Evolutionary conservation across 2,888 invertebrate genomes (phyloP).

Genomic region (Macrosoma leucophasiata): DNA sequence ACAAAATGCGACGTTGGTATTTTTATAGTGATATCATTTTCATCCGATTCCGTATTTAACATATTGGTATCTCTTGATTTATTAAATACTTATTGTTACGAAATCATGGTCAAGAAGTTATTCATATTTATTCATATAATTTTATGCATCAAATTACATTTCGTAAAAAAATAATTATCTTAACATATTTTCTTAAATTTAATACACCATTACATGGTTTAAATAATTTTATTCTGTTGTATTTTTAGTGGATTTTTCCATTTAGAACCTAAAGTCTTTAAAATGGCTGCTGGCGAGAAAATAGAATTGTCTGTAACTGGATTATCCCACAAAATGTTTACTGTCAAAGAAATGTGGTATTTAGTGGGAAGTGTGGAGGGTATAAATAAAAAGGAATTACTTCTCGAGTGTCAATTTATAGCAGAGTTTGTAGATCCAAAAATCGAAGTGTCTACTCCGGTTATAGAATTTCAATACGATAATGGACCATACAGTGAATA

Average conservation of each 20-base stretch:
- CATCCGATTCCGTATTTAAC: no score
- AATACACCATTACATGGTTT: no score
- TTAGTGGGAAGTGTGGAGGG: constrained; percentile 73
- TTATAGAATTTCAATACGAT: constrained; percentile 69
- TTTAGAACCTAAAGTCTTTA: constrained; percentile 60
- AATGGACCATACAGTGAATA: constrained; percentile 58
- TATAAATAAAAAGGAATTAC: constrained; percentile 66
- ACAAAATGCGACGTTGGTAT: constrained; percentile 41
- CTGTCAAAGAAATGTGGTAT: constrained; percentile 74
- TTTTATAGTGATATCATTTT: constrained; percentile 1
- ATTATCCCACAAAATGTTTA: constrained; percentile 48
- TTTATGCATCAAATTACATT: no score
- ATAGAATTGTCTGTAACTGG: constrained; percentile 54
- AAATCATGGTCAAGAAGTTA: no score
- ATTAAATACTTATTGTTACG: no score
- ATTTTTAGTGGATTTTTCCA: constrained; percentile 58
- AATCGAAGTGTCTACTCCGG: constrained; percentile 63
- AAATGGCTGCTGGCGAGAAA: constrained; percentile 62
- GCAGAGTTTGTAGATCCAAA: constrained; percentile 77
- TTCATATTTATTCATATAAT: no score
- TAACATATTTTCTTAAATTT: no score
- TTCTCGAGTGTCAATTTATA: constrained; percentile 64
- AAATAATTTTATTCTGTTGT: constrained; percentile 5
- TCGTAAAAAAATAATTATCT: no score
- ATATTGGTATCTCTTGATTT: no score